Conservation (phyloP, 2,113 vertebrate species). For the Sceloporus tristichus region DNA sequence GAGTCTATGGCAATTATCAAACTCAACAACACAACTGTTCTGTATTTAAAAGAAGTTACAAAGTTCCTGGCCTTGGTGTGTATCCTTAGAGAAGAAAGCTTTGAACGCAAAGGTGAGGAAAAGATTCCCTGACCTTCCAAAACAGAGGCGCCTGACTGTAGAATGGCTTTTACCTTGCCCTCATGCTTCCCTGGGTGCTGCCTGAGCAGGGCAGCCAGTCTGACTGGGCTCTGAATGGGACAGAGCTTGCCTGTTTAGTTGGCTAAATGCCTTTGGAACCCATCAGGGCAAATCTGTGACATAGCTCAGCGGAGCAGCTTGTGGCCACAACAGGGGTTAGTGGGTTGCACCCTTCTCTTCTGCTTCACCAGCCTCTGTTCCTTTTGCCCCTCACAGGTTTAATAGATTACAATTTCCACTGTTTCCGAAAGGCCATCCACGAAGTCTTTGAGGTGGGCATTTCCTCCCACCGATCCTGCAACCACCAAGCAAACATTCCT, state of each 20-base stretch:
- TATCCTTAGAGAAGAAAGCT: slow-evolving; percentile 99
- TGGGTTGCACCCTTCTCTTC: not conserved
- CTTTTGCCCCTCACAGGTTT: slow-evolving; percentile 82
- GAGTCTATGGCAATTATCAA: slow-evolving; percentile 99
- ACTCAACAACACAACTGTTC: slow-evolving; percentile 99
- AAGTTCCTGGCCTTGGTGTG: slow-evolving; percentile 98
- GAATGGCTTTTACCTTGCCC: too few species aligned
- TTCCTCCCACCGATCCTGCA: slow-evolving; percentile 85
- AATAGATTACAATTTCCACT: slow-evolving; percentile 99
- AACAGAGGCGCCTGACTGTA: not conserved
- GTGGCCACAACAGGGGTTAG: too few species aligned
- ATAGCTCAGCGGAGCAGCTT: too few species aligned
- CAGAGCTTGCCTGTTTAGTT: too few species aligned
- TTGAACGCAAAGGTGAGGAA: slow-evolving; percentile 95
- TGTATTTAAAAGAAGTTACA: slow-evolving; percentile 99
- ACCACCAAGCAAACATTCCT: slow-evolving; percentile 84
- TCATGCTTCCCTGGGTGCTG: too few species aligned
- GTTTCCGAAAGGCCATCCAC: slow-evolving; percentile 99
- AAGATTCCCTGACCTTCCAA: not conserved
- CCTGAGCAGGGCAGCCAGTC: too few species aligned
- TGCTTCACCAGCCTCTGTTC: not conserved
- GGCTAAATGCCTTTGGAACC: too few species aligned
- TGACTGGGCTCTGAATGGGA: too few species aligned
- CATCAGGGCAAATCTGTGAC: too few species aligned
- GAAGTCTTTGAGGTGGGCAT: slow-evolving; percentile 98